These are phyloP conservation scores for Lithophane ornitopus DNA, from an alignment of 2,888 invertebrate genomes.

Conservation along the genomic window DNA sequence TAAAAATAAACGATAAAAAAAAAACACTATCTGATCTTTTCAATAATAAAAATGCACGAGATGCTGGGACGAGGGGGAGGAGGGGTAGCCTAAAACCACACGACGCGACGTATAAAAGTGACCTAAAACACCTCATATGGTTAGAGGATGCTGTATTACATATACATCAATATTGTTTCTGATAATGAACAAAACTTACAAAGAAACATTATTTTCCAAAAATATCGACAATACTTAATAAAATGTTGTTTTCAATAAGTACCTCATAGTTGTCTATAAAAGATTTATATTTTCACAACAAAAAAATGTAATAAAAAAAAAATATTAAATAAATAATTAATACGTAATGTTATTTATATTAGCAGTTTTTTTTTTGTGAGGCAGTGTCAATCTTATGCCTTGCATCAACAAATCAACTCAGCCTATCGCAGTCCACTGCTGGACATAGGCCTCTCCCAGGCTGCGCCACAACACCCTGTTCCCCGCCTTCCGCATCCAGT, in stretches of 20 bases:
- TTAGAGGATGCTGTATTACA: too few relatives aligned
- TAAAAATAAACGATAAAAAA: too few relatives aligned
- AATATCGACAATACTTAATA: conserved; percentile 26
- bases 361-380: not conserved
- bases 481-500: too few relatives aligned
- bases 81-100: too few relatives aligned
- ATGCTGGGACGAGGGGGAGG: too few relatives aligned
- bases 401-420: not conserved
- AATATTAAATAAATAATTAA: conserved; percentile 1
- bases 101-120: too few relatives aligned
- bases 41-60: too few relatives aligned
- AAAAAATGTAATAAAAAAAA: not conserved
- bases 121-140: too few relatives aligned
- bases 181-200: not conserved
- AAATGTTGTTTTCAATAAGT: conserved; percentile 21
- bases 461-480: not conserved
- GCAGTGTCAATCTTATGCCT: not conserved
- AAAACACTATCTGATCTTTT: too few relatives aligned
- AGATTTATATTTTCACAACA: conserved; percentile 38
- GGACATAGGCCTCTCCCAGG: not conserved
- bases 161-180: too few relatives aligned
- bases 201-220: conserved; percentile 26
- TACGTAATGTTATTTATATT: not conserved
- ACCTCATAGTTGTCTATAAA: conserved; percentile 25
- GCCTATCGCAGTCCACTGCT: not conserved